phyloP scores from a whole-genome alignment of 2,113 vertebrate species.

The Meriones unguiculatus region DNA sequence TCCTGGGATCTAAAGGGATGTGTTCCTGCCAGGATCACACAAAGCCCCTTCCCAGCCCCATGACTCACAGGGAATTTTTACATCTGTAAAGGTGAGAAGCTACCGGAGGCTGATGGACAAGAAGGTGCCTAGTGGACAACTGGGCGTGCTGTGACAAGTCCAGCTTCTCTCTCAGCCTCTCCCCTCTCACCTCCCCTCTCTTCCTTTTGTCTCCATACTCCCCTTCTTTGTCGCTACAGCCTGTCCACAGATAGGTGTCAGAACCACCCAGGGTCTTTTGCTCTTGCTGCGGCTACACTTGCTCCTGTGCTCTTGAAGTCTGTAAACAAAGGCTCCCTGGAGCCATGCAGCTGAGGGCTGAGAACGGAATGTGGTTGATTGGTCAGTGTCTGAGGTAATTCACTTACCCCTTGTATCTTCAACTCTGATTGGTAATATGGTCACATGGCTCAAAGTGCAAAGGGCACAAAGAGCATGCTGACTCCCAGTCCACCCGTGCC shows the following conservation, averaged over 20 bases:
- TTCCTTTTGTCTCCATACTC: not conserved
- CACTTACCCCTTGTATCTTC: slow-evolving; percentile 44
- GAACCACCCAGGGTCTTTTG: not conserved
- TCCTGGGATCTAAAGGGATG: not conserved
- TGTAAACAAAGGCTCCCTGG: not conserved
- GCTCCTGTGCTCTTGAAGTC: slow-evolving; percentile 36
- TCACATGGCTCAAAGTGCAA: slow-evolving; percentile 43
- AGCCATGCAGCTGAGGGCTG: not conserved
- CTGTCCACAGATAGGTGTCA: not conserved
- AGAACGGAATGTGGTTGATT: not conserved
- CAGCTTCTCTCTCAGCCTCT: not conserved
- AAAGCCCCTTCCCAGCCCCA: not conserved
- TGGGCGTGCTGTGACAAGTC: not conserved
- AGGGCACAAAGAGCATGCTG: not conserved
- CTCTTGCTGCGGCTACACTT: slow-evolving; percentile 14
- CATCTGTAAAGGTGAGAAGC: slow-evolving; percentile 56
- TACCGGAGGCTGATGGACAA: not conserved
- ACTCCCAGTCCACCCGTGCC: not conserved
- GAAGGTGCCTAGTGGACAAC: not conserved
- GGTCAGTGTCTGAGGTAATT: slow-evolving; percentile 3
- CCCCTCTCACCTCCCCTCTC: too few relatives aligned
- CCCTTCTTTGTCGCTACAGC: not conserved
- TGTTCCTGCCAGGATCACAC: slow-evolving; percentile 44
- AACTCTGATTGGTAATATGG: slow-evolving; percentile 40
- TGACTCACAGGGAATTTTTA: slow-evolving; percentile 28